Evolutionary conservation across 2,888 invertebrate species (phyloP).

Genomic region (Allygus modestus): DNA sequence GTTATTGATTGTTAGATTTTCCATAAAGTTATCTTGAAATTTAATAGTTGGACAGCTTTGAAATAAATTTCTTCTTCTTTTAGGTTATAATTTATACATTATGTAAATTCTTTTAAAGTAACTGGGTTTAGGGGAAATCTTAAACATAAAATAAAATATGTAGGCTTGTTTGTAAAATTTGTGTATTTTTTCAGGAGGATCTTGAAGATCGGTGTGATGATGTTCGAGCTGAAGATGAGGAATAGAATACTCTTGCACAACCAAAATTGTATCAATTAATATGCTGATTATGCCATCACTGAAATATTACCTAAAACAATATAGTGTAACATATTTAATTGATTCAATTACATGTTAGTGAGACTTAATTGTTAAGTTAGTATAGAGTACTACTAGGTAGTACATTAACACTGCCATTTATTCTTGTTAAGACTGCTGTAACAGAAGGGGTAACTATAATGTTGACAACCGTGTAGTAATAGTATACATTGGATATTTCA

Average conservation of each 20-base stretch:
- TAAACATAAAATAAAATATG: too few species aligned
- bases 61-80: too few species aligned
- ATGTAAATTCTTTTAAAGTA: too few species aligned
- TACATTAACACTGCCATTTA: conserved; percentile 40
- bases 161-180: too few species aligned
- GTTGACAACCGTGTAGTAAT: too few species aligned
- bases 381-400: conserved; percentile 23
- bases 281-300: conserved; percentile 12
- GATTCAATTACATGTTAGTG: neutral
- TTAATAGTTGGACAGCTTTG: too few species aligned
- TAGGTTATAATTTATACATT: too few species aligned
- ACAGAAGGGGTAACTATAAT: too few species aligned
- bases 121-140: too few species aligned
- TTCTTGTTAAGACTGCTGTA: conserved; percentile 6
- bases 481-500: too few species aligned
- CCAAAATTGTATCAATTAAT: neutral
- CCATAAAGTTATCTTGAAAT: too few species aligned
- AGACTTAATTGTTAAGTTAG: neutral
- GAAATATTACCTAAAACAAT: neutral
- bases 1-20: too few species aligned
- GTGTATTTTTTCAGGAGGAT: conserved; percentile 79
- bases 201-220: conserved; percentile 89
- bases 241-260: neutral
- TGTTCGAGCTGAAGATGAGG: conserved; percentile 76
- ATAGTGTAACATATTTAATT: neutral